phyloP scores from a whole-genome alignment of 1,140 invertebrate genomes.

The Eurosta solidaginis region DNA sequence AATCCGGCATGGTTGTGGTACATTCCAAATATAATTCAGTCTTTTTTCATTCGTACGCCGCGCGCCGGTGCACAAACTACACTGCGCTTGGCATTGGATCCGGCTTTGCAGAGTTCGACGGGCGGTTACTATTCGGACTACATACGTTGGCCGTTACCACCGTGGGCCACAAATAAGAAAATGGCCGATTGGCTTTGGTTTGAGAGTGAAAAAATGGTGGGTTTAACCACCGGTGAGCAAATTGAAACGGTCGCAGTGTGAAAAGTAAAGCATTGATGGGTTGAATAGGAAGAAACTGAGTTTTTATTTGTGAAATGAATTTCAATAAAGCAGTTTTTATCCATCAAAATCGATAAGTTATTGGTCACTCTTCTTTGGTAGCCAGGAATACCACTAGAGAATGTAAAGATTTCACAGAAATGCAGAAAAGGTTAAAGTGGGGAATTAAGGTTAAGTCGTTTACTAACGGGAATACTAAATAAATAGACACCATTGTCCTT shows the following conservation, averaged over 20 bases:
- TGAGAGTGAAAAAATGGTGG: slow-evolving; percentile 57
- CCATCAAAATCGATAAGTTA: too few relatives aligned
- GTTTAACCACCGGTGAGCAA: slow-evolving; percentile 32
- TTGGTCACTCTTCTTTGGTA: too few relatives aligned
- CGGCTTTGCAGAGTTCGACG: slow-evolving; percentile 70
- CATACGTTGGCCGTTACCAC: slow-evolving; percentile 48
- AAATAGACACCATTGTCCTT: too few relatives aligned
- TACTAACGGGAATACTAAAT: too few relatives aligned
- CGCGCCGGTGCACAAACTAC: slow-evolving; percentile 67
- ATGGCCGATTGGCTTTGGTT: slow-evolving; percentile 75
- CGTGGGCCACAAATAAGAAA: slow-evolving; percentile 59
- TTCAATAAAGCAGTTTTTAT: not conserved
- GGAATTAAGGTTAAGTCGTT: too few relatives aligned
- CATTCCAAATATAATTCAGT: slow-evolving; percentile 43
- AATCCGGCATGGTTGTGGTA: slow-evolving; percentile 63
- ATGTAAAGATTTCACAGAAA: too few relatives aligned
- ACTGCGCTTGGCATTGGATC: slow-evolving; percentile 77
- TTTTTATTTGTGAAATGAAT: not conserved
- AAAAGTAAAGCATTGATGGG: not conserved
- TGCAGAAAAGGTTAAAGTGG: too few relatives aligned
- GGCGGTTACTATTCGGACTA: slow-evolving; percentile 68
- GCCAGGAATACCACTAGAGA: too few relatives aligned
- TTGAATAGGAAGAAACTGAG: not conserved
- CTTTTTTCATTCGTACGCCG: slow-evolving; percentile 3
- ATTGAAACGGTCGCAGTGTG: not conserved